Evolutionary conservation across 1,140 invertebrate species (phyloP), one percentile per base, ranked within the genome.

Genomic region (Oscheius sp.): DNA sequence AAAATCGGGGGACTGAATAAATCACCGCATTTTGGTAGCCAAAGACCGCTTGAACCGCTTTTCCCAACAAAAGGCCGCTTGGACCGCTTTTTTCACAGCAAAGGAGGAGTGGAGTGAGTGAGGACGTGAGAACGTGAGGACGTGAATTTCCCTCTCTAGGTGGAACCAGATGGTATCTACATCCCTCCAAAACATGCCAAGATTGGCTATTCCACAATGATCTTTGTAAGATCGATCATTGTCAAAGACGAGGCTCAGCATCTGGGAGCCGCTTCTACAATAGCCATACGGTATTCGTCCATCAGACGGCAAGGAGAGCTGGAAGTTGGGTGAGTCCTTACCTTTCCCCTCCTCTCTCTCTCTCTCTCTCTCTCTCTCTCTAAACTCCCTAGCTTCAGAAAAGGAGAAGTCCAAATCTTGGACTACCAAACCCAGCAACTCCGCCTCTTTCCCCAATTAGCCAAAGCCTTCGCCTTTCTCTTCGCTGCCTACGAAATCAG

Each of bases 341-440:
- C n/a, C n/a, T n/a, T n/a, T n/a, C n/a, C n/a, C n/a, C n/a, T n/a
- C n/a, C n/a, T n/a, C n/a, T n/a, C n/a, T n/a, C n/a, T n/a, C n/a
- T n/a, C n/a, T n/a, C n/a, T n/a, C n/a, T n/a, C n/a, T n/a, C n/a
- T n/a, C n/a, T n/a, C n/a, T n/a, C n/a, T n/a, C n/a, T n/a, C n/a
- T n/a, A n/a, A n/a, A n/a, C n/a, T n/a, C n/a, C n/a, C n/a, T 13
- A 58, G 15, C 52, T n/a, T 58, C 10, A 58, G 52, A 58, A 28
- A 58, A 23, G 89, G 89, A 0, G 94, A 97, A 85, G 90, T 91
- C 2, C 92, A 95, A 86, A 92, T 97, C 73, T 86, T 97, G 62
- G 92, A 97, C 80, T 96, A 93, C 82, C 89, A 92, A 73, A 94
- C 93, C 0, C 94, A 97, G 83, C 93, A 95, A 84, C 90, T 93